Evolutionary conservation across 2,797 vertebrate species (phyloP).

Genomic region (Paramormyrops hopkinsi): DNA sequence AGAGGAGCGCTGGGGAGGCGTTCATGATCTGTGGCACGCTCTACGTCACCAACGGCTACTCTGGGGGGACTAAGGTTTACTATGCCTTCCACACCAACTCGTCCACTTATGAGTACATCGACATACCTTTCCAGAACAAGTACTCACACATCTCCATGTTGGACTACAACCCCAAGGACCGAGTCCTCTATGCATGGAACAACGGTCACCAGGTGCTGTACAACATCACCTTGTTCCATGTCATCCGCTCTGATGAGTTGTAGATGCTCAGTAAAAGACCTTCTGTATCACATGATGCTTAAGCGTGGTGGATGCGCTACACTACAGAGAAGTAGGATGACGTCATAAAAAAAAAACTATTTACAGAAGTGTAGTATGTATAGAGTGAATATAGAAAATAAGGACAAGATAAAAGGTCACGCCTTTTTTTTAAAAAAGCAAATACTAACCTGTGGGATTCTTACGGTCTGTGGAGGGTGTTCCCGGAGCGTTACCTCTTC

Average conservation of each 20-base stretch:
- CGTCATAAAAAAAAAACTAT: slow-evolving; percentile 12
- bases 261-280: slow-evolving; percentile 46
- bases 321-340: slow-evolving; percentile 11
- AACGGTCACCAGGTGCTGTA: slow-evolving; percentile 94
- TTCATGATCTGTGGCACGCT: slow-evolving; percentile 96
- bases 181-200: slow-evolving; percentile 92
- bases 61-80: slow-evolving; percentile 90
- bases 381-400: slow-evolving; percentile 41
- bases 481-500: slow-evolving; percentile 19
- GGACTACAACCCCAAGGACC: slow-evolving; percentile 92
- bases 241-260: slow-evolving; percentile 76
- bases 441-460: slow-evolving; percentile 15
- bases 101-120: slow-evolving; percentile 94
- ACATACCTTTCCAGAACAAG: slow-evolving; percentile 91
- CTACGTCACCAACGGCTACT: slow-evolving; percentile 93
- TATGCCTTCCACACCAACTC: slow-evolving; percentile 92
- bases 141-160: slow-evolving; percentile 96
- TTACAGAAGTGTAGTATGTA: slow-evolving; percentile 34
- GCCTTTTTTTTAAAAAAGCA: slow-evolving; percentile 21
- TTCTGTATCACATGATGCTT: slow-evolving; percentile 28
- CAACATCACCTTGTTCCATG: slow-evolving; percentile 83
- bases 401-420: slow-evolving; percentile 40
- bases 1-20: slow-evolving; percentile 86
- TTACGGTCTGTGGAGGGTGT: slow-evolving; percentile 15
- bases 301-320: slow-evolving; percentile 25